These are phyloP conservation scores for Gymnoscopelus braueri DNA, from an alignment of 2,797 vertebrate species.

Conservation along the genomic window DNA sequence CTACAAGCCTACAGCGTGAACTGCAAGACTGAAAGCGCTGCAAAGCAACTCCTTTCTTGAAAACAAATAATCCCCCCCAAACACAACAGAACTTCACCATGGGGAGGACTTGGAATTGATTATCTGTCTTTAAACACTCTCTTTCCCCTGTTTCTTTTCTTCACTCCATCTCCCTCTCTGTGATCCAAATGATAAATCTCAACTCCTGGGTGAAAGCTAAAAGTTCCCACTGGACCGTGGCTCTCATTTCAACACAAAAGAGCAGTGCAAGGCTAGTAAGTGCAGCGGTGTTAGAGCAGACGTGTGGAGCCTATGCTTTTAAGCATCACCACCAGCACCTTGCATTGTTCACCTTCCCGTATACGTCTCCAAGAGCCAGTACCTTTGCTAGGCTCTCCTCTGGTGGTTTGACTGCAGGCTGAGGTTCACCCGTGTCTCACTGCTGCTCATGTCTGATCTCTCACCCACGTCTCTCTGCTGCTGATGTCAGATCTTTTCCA, in stretches of 20 bases:
- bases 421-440: too few relatives aligned
- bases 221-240: constrained; percentile 68
- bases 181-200: constrained; percentile 79
- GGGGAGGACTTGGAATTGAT: constrained; percentile 72
- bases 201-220: constrained; percentile 71
- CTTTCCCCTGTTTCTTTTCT: constrained; percentile 35
- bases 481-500: too few relatives aligned
- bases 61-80: constrained; percentile 71
- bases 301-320: too few relatives aligned
- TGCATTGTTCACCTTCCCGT: too few relatives aligned
- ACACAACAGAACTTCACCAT: constrained; percentile 65
- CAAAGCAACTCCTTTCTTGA: constrained; percentile 52
- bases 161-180: constrained; percentile 62
- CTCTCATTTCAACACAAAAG: constrained; percentile 66
- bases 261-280: constrained; percentile 27
- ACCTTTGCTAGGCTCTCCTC: too few relatives aligned
- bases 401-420: too few relatives aligned
- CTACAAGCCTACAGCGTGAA: constrained; percentile 44
- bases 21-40: constrained; percentile 41
- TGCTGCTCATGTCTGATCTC: too few relatives aligned
- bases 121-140: constrained; percentile 76
- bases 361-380: too few relatives aligned
- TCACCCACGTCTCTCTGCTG: too few relatives aligned
- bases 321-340: too few relatives aligned
- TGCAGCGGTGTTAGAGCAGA: too few relatives aligned